These are phyloP conservation scores for Trochalopteron elliotii DNA, from an alignment of 2,113 vertebrate genomes.

Conservation along the genomic window DNA sequence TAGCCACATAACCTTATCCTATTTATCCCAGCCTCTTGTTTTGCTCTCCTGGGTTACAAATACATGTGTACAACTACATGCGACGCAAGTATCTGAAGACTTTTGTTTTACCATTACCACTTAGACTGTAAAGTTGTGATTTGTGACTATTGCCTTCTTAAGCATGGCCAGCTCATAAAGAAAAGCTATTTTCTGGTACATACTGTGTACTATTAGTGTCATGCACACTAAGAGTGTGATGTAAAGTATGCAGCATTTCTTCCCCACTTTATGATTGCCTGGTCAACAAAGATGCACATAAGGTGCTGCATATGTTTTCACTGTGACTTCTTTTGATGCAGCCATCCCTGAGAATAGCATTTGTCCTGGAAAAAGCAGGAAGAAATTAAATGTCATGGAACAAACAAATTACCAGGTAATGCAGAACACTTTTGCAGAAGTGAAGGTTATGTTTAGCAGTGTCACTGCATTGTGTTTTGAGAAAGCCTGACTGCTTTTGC, in stretches of 20 bases:
- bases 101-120: not conserved
- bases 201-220: not conserved
- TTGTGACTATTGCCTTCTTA: not conserved
- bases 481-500: not conserved
- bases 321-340: not conserved
- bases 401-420: not conserved
- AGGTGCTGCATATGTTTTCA: not conserved
- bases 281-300: not conserved
- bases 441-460: not conserved
- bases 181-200: not conserved
- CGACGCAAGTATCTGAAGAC: not conserved
- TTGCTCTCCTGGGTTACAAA: not conserved
- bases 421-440: not conserved
- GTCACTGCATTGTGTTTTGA: not conserved
- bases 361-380: not conserved
- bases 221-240: not conserved
- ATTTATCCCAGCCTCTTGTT: not conserved
- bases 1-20: not conserved
- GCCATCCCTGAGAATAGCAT: not conserved
- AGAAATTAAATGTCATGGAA: not conserved
- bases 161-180: not conserved
- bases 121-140: not conserved
- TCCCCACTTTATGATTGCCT: not conserved
- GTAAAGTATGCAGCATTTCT: not conserved
- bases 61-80: not conserved